A percentile compares a stretch with the other conserved stretches of the same genome.
Evolutionary conservation across 2,797 vertebrate species (phyloP).

Genomic region (Paramormyrops hopkinsi): DNA sequence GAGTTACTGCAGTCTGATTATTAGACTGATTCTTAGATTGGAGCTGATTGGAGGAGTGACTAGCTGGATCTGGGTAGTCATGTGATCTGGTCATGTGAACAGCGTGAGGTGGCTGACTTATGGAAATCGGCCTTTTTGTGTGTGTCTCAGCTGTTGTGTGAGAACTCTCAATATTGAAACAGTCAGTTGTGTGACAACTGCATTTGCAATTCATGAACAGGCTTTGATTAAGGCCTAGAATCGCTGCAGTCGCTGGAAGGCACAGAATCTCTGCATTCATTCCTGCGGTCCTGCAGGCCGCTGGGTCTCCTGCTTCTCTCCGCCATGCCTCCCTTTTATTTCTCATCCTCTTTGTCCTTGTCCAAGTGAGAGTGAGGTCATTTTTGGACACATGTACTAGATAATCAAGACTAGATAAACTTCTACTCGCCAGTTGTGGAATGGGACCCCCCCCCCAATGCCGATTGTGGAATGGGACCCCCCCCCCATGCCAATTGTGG

Average conservation of each 20-base stretch:
- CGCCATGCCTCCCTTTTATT: not conserved
- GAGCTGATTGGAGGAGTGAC: not conserved
- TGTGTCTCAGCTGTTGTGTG: not conserved
- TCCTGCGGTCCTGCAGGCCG: not conserved
- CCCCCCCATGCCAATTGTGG: too few species aligned
- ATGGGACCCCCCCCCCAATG: not conserved
- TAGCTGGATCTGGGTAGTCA: not conserved
- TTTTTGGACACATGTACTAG: not conserved
- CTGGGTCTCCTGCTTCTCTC: not conserved
- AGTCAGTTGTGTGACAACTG: not conserved
- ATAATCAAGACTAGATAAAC: not conserved
- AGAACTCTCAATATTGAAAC: not conserved
- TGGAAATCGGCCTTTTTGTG: not conserved
- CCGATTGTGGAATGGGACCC: too few species aligned
- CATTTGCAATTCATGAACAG: not conserved
- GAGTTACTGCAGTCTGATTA: not conserved
- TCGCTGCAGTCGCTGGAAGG: not conserved
- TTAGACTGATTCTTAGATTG: not conserved
- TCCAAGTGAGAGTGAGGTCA: not conserved
- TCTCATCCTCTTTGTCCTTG: not conserved
- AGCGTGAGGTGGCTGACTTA: not conserved
- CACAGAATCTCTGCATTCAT: not conserved
- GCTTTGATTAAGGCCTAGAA: not conserved
- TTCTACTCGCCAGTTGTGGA: not conserved
- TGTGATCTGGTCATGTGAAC: conserved; percentile 6